Percentiles rank a stretch among this genome's conserved stretches.
These are phyloP conservation scores for Danio albolineatus DNA, from an alignment of 2,797 vertebrate genomes.

Conservation along the genomic window DNA sequence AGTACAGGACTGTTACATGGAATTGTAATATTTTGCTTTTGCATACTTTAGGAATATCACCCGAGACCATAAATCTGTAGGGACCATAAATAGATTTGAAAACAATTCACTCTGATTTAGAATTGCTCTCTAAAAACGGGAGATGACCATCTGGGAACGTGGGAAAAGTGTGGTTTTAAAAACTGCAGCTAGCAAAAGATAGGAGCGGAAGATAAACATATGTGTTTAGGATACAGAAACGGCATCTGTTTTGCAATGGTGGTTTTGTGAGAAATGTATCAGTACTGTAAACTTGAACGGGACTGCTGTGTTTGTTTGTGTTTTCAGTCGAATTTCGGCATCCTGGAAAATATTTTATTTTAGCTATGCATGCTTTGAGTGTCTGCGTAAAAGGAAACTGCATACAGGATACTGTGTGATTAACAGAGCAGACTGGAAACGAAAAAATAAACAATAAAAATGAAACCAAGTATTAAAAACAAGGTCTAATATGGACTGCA, in stretches of 20 bases:
- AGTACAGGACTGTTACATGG: not conserved
- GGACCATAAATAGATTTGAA: constrained; percentile 34
- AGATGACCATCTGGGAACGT: constrained; percentile 32
- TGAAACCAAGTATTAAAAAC: not conserved
- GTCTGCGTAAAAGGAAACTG: not conserved
- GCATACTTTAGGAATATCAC: constrained; percentile 37
- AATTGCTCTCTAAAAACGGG: constrained; percentile 44
- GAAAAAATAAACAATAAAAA: not conserved
- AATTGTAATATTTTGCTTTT: constrained; percentile 37
- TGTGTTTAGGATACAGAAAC: constrained; percentile 18
- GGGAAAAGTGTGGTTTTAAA: constrained; percentile 45
- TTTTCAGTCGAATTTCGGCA: not conserved
- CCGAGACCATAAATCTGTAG: constrained; percentile 19
- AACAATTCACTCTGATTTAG: constrained; percentile 46
- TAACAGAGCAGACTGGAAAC: not conserved
- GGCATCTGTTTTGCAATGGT: not conserved
- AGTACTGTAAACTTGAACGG: not conserved
- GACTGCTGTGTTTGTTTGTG: constrained; percentile 15
- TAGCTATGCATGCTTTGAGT: not conserved
- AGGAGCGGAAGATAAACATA: constrained; percentile 27
- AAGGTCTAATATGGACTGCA: not conserved
- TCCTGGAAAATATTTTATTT: constrained; percentile 20
- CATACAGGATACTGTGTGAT: not conserved
- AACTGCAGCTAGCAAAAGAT: constrained; percentile 26
- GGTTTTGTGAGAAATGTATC: constrained; percentile 29